Evolutionary conservation across 2,888 invertebrate species (phyloP).

Genomic region (Harmothoe impar): DNA sequence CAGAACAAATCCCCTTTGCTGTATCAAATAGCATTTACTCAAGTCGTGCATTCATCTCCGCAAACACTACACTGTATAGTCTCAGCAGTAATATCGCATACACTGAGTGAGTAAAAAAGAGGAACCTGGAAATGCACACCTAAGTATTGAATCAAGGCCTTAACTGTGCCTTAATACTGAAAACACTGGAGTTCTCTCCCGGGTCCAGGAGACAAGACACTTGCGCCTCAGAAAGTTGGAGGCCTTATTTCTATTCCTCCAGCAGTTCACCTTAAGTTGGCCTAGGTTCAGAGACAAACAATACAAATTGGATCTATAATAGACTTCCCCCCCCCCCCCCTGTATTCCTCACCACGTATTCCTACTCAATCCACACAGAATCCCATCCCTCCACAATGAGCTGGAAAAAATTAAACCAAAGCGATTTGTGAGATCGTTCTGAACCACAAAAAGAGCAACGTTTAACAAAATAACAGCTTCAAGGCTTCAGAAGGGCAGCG

Average conservation of each 20-base stretch:
- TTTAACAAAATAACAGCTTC: no score
- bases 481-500: no score
- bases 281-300: slow-evolving; percentile 20
- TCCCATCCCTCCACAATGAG: no score
- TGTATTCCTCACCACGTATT: background rate
- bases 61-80: background rate
- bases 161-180: background rate
- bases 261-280: background rate
- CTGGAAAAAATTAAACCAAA: no score
- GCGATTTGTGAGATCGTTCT: no score
- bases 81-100: background rate
- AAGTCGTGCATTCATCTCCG: background rate
- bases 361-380: no score
- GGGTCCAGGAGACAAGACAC: background rate
- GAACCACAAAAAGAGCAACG: no score
- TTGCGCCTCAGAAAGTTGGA: no score
- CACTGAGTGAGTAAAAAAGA: background rate
- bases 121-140: background rate
- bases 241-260: slow-evolving; percentile 5
- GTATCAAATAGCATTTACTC: background rate
- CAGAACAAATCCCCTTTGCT: background rate
- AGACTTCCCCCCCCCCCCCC: no score
- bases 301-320: slow-evolving; percentile 9
- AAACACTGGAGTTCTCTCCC: background rate
- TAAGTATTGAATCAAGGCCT: slow-evolving; percentile 4